Conservation (phyloP, 1,140 invertebrate genomes). For the Hyphantria cunea region DNA sequence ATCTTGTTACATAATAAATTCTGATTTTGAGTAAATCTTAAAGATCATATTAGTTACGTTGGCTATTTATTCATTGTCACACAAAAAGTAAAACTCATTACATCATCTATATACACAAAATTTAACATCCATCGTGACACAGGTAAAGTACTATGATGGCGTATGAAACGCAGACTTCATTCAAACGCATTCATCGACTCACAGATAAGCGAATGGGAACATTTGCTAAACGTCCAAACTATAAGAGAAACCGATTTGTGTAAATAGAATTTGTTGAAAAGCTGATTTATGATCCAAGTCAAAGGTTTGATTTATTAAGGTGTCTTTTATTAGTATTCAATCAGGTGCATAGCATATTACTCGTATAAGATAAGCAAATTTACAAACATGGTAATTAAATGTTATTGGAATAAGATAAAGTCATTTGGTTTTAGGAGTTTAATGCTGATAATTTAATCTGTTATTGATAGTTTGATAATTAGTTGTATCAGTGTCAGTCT, state of each 20-base stretch:
- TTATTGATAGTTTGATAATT: no score
- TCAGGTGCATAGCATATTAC: no score
- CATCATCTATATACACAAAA: constrained; percentile 16
- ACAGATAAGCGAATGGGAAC: constrained; percentile 48
- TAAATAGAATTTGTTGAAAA: neutral
- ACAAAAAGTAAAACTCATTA: neutral
- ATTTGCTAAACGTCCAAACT: constrained; percentile 7
- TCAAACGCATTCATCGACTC: constrained; percentile 44
- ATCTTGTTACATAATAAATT: no score
- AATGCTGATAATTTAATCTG: no score
- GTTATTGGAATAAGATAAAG: no score
- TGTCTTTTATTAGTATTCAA: no score
- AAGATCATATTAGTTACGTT: no score
- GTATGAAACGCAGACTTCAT: constrained; percentile 37
- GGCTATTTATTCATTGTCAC: neutral
- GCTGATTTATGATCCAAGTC: constrained; percentile 13
- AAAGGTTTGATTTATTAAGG: neutral
- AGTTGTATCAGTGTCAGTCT: no score
- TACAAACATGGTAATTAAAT: no score
- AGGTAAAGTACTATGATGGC: constrained; percentile 44
- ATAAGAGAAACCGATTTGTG: neutral
- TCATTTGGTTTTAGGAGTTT: no score
- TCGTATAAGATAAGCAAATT: no score
- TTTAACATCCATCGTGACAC: constrained; percentile 28
- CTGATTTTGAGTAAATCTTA: no score